Evolutionary conservation across 2,797 vertebrate species (phyloP).

Genomic region (Melanotaenia maccullochi): DNA sequence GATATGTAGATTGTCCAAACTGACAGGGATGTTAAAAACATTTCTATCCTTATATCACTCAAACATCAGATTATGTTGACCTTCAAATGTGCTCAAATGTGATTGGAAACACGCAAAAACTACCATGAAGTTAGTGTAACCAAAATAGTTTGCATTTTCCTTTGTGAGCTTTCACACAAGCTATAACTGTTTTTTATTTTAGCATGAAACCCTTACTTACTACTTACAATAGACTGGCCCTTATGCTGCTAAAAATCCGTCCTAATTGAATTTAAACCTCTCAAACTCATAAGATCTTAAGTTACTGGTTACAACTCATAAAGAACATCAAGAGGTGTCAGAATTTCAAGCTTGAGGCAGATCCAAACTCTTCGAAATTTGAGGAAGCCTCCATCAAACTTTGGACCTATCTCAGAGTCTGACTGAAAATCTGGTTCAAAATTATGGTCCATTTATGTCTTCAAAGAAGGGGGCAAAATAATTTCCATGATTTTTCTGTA

Average conservation of each 20-base stretch:
- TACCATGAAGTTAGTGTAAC: not conserved
- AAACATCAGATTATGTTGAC: not conserved
- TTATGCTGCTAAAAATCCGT: no score
- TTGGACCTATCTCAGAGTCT: not conserved
- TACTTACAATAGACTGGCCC: not conserved
- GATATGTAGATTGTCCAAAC: not conserved
- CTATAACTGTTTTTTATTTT: not conserved
- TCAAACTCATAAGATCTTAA: no score
- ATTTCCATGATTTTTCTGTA: not conserved
- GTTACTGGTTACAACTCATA: not conserved
- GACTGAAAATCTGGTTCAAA: not conserved
- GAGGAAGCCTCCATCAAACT: constrained; percentile 4
- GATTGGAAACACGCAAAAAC: not conserved
- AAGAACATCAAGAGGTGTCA: not conserved
- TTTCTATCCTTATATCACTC: not conserved
- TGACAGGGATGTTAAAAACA: not conserved
- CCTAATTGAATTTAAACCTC: no score
- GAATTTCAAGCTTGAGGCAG: not conserved
- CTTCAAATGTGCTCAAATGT: not conserved
- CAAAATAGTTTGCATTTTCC: not conserved
- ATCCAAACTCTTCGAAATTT: not conserved
- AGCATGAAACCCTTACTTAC: not conserved
- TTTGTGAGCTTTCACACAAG: not conserved
- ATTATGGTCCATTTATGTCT: not conserved
- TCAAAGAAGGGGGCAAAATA: not conserved